These are phyloP conservation scores for Arctopsyche grandis DNA, from an alignment of 1,140 invertebrate genomes.

Conservation along the genomic window DNA sequence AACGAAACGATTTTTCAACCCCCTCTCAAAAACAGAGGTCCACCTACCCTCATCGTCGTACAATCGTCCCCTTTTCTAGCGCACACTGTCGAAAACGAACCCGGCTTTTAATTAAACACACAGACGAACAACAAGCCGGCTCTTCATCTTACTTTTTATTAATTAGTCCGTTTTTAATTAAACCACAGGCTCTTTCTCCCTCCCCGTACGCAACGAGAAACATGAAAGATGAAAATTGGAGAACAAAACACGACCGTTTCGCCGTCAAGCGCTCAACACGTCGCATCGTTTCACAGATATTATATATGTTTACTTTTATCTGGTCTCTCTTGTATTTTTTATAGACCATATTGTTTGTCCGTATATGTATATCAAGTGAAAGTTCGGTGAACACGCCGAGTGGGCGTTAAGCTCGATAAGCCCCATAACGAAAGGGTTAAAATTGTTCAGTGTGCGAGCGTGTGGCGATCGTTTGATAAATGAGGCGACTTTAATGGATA, in stretches of 20 bases:
- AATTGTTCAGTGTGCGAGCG: neutral
- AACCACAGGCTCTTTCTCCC: constrained; percentile 23
- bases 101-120: constrained; percentile 32
- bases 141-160: constrained; percentile 32
- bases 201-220: neutral
- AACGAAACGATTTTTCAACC: neutral
- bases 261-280: neutral
- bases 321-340: too few species aligned
- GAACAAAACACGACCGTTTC: constrained; percentile 25
- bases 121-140: constrained; percentile 1
- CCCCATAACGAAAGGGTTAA: constrained; percentile 5
- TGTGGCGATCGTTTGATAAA: neutral
- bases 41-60: neutral
- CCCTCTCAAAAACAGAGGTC: neutral
- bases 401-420: constrained; percentile 4
- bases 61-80: neutral
- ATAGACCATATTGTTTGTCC: too few species aligned
- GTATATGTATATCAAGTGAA: too few species aligned
- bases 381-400: neutral
- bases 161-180: constrained; percentile 46
- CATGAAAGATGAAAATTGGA: constrained; percentile 44
- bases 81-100: neutral
- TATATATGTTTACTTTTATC: too few species aligned
- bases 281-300: too few species aligned
- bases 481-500: neutral